Evolutionary conservation across 2,113 vertebrate species (phyloP).

Genomic region (Laticauda colubrina): DNA sequence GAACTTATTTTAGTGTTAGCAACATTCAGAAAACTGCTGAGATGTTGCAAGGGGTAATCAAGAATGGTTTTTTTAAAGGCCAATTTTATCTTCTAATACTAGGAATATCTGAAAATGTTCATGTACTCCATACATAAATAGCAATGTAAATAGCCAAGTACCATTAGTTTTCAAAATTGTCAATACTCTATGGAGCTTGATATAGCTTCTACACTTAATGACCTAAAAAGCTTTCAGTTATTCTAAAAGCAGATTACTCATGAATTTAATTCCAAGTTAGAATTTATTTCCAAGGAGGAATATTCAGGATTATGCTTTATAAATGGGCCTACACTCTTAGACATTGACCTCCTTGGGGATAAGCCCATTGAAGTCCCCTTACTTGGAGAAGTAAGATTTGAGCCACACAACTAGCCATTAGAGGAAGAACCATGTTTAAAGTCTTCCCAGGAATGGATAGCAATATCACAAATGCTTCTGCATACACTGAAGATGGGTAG

Average conservation of each 20-base stretch:
- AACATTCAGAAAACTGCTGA: conserved; percentile 22
- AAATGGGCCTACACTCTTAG: not conserved
- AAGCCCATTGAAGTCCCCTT: not conserved
- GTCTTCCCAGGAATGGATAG: not conserved
- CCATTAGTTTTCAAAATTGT: conserved; percentile 18
- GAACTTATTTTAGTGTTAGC: conserved; percentile 9
- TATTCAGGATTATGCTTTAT: not conserved
- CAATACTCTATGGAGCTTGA: not conserved
- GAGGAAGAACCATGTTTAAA: not conserved
- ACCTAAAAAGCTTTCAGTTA: not conserved
- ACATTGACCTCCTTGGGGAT: not conserved
- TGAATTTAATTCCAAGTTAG: not conserved
- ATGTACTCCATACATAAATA: conserved; percentile 19
- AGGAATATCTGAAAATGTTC: not conserved
- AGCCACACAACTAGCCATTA: not conserved
- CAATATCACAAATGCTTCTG: not conserved
- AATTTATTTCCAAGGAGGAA: not conserved
- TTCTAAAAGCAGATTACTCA: not conserved
- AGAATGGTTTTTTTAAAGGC: not conserved
- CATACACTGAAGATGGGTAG: not conserved
- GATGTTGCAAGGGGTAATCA: conserved; percentile 25
- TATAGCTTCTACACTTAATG: not conserved
- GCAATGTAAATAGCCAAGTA: conserved; percentile 15
- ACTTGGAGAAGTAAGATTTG: not conserved
- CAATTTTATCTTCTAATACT: not conserved